phyloP scores from a whole-genome alignment of 1,140 invertebrate species.

The Saccostrea glomerata region DNA sequence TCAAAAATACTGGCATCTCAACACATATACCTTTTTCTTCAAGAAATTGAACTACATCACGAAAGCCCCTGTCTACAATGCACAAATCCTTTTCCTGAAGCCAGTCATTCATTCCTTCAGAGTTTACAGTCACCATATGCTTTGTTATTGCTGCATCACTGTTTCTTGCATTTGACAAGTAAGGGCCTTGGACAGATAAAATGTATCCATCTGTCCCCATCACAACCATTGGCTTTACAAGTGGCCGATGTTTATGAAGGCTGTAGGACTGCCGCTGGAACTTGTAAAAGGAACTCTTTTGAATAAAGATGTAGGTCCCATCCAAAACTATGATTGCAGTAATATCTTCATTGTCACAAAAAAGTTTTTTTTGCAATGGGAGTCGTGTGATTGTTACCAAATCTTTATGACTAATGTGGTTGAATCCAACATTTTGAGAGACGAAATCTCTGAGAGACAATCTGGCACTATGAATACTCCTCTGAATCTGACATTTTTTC shows the following conservation, averaged over 20 bases:
- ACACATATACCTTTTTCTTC: neutral
- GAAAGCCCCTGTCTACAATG: slow-evolving; percentile 48
- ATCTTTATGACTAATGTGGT: slow-evolving; percentile 42
- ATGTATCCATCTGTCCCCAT: slow-evolving; percentile 31
- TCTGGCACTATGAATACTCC: slow-evolving; percentile 35
- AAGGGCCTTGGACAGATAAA: slow-evolving; percentile 18
- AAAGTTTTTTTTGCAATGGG: slow-evolving; percentile 41
- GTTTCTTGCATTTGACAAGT: slow-evolving; percentile 41
- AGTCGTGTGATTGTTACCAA: slow-evolving; percentile 8
- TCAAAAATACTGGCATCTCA: slow-evolving; percentile 39
- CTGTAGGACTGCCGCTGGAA: slow-evolving; percentile 14
- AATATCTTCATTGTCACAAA: neutral
- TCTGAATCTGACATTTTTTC: slow-evolving; percentile 38
- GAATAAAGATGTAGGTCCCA: neutral
- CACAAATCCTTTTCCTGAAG: neutral
- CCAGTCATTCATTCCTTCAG: slow-evolving; percentile 21
- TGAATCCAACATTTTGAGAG: slow-evolving; percentile 25
- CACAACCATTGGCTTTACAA: slow-evolving; percentile 36
- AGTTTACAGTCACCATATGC: slow-evolving; percentile 30
- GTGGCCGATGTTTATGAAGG: slow-evolving; percentile 29
- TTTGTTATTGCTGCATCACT: slow-evolving; percentile 49
- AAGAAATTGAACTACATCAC: slow-evolving; percentile 40
- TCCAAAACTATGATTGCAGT: neutral
- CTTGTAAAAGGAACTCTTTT: neutral
- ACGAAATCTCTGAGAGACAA: neutral